Evolutionary conservation across 2,113 vertebrate genomes (phyloP), one percentile per base, ranked within the genome.

Genomic region (Xiphorhynchus elegans): DNA sequence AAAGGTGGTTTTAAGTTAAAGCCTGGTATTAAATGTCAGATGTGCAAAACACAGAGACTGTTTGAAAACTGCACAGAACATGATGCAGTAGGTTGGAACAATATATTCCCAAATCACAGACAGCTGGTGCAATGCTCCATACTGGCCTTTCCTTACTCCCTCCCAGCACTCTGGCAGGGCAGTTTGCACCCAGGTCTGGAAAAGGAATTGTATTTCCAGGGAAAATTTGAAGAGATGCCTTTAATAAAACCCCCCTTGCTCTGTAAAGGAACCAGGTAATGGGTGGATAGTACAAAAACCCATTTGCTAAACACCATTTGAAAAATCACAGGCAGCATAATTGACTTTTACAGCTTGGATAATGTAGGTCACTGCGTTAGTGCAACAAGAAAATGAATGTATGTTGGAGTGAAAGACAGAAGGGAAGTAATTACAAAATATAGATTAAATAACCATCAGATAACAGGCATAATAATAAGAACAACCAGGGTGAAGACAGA

Each of bases 391-490:
- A 96, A 96, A 93, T 92, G 93, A 96, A 91, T 90, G 95, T 56
- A 87, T 59, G 46, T 72, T 66, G 26, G 72, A 94, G 75, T 92
- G 91, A 96, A 93, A 98, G 96, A 95, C 90, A 92, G 97, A 97
- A 95, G 87, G 89, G 95, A 96, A 97, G 96, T 95, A 97, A 97
- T 97, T 96, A 97, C 94, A 97, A 97, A 97, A 94, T 91, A 91
- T 92, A 96, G 96, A 97, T 97, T 97, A 96, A 98, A 97, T 93
- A 97, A 93, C 86, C 90, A 81, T 97, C 97, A 97, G 97, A 97
- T 97, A 97, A 94, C 90, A 95, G 95, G 92, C 92, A 92, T 35
- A 95, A 96, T 95, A 96, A 92, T 75, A 96, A 95, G 81, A 88
- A 83, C 88, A 93, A 90, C 79, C 67, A 81, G 73, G 37, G 97